Conservation (phyloP, 2,888 invertebrate species). For the Leucania comma region DNA sequence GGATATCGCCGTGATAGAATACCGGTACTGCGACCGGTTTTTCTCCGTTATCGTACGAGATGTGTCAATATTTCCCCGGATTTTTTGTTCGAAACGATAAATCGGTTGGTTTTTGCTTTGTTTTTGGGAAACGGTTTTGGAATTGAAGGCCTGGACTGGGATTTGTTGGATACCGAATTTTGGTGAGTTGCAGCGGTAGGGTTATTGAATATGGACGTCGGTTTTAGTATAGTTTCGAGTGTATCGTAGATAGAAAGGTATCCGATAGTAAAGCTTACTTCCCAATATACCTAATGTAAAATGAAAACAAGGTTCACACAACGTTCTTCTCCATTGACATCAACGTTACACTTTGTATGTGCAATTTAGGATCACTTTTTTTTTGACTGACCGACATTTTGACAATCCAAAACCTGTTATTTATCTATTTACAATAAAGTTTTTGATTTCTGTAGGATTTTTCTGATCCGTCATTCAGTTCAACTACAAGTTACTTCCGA, state of each 20-base stretch:
- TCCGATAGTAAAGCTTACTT: not conserved
- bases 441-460: too few species aligned
- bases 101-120: constrained; percentile 57
- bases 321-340: too few species aligned
- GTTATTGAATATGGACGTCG: constrained; percentile 32
- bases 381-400: too few species aligned
- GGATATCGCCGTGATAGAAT: constrained; percentile 72
- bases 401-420: too few species aligned
- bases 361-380: too few species aligned
- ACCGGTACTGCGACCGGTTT: constrained; percentile 52
- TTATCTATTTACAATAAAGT: too few species aligned
- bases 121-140: constrained; percentile 43
- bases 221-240: not conserved
- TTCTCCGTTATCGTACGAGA: constrained; percentile 57
- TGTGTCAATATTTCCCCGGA: constrained; percentile 62
- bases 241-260: not conserved
- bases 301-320: not conserved
- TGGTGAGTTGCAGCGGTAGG: constrained; percentile 24
- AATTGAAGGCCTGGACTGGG: constrained; percentile 43
- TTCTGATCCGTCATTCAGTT: not conserved
- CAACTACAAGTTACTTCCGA: not conserved
- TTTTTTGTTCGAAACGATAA: constrained; percentile 62
- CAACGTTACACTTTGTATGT: too few species aligned
- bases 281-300: not conserved
- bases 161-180: constrained; percentile 33